A percentile compares a stretch with the other conserved stretches of the same genome.
These are phyloP conservation scores for Ispidina lecontei DNA, from an alignment of 2,797 vertebrate species.

Conservation along the genomic window DNA sequence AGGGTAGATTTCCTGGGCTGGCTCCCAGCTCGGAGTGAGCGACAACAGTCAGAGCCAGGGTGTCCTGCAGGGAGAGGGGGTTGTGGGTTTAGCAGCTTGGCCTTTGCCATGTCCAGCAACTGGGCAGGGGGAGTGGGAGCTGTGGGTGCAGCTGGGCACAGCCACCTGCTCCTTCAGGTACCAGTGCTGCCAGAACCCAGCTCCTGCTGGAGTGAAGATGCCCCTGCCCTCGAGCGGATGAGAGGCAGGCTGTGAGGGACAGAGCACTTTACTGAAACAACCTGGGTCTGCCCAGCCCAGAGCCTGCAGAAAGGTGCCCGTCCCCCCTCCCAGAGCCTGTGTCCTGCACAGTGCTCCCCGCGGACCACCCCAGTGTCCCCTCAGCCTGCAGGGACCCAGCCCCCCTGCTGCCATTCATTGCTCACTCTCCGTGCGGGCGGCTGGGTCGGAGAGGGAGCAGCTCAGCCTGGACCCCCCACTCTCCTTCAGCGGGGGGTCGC, in stretches of 20 bases:
- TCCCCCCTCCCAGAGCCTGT: neutral
- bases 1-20: neutral
- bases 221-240: neutral
- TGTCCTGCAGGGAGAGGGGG: neutral
- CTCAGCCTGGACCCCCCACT: neutral
- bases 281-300: neutral
- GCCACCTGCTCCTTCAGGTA: neutral
- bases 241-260: neutral
- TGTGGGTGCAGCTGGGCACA: neutral
- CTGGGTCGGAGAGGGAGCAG: fast-evolving
- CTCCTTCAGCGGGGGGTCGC: fast-evolving
- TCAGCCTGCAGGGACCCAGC: fast-evolving
- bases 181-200: neutral
- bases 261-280: neutral
- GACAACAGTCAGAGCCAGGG: neutral
- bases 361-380: fast-evolving
- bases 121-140: neutral
- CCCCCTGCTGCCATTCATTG: neutral
- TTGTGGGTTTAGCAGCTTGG: neutral
- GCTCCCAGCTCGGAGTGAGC: neutral
- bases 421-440: fast-evolving
- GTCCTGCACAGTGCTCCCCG: neutral
- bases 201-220: neutral
- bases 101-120: no score
- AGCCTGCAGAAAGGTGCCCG: fast-evolving